These are phyloP conservation scores for Poeciliopsis retropinna DNA, from an alignment of 2,113 vertebrate species.

Conservation along the genomic window DNA sequence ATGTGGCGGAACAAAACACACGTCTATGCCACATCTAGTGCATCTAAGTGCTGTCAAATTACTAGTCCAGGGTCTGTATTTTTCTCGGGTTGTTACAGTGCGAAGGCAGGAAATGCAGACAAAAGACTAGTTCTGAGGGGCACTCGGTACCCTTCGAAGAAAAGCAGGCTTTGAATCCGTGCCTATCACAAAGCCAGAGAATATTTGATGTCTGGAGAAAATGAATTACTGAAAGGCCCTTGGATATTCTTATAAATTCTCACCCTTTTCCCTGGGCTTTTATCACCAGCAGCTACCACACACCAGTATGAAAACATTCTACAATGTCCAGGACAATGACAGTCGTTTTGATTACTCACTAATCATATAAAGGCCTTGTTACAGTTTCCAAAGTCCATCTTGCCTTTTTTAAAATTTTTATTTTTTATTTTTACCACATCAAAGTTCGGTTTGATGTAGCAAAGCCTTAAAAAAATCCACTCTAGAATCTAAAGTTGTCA, in stretches of 20 bases:
- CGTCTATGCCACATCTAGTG: conserved; percentile 49
- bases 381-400: conserved; percentile 35
- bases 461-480: conserved; percentile 41
- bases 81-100: conserved; percentile 56
- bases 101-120: conserved; percentile 71
- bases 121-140: conserved; percentile 58
- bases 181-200: conserved; percentile 56
- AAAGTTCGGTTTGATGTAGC: conserved; percentile 36
- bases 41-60: conserved; percentile 61
- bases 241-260: conserved; percentile 45
- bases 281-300: conserved; percentile 37
- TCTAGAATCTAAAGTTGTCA: conserved; percentile 16
- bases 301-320: conserved; percentile 59
- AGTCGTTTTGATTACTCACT: conserved; percentile 47
- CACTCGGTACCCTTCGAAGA: conserved; percentile 53
- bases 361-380: conserved; percentile 35
- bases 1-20: conserved; percentile 50
- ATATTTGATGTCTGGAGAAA: conserved; percentile 54
- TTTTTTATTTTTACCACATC: conserved; percentile 26
- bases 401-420: neutral
- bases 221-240: conserved; percentile 60
- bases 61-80: conserved; percentile 64
- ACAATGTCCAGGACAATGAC: conserved; percentile 44
- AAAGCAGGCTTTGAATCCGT: conserved; percentile 44
- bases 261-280: conserved; percentile 23